Evolutionary conservation across 1,140 invertebrate genomes (phyloP), one percentile per base, ranked within the genome.

Genomic region (Drosophila tristis): DNA sequence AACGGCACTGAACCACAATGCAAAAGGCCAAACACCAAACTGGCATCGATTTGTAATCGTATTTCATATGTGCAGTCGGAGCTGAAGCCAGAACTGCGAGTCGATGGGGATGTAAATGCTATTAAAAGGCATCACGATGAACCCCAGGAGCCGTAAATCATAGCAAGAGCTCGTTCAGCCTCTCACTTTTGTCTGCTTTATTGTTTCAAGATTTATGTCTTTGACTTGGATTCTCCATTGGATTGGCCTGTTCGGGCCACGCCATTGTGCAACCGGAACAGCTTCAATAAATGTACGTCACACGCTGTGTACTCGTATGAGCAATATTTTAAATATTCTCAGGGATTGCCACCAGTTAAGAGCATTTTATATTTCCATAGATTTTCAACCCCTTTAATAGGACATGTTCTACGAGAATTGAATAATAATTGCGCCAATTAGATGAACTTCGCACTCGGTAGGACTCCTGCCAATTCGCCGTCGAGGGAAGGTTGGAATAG

Each of bases 291-390:
- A 78, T 78, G 75, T 77, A 63, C 35, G 70, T 61, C 43, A 35
- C 75, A 75, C 26, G 78, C 78, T 80, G 78, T 20, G 20, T 20
- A 20, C 20, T 20, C 65, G 72, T 75, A 78, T 74, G 60, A 66
- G 75, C 65, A 74, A 74, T 74, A 74, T 70, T 64, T 74, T 74
- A 75, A 80, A 66, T 75, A 71, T 71, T 65, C 26, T 15, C 73
- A 65, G 8, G 3, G 4, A 35, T 9, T 35, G 31, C 31, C 4
- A 2, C 7, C 29, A 11, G 31, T 8, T 8, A 0, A 35, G 20
- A 35, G 9, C 31, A 35, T 1, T 35, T 11, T 35, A 7, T 5
- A 45, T 5, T 45, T n/a, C 16, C 44, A n/a, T 45, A 23, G 2
- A n/a, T 9, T 8, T 7, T n/a, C 23, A 43, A 2, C 29, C 29